Evolutionary conservation across 2,797 vertebrate genomes (phyloP).

Genomic region (Gorsachius magnificus): DNA sequence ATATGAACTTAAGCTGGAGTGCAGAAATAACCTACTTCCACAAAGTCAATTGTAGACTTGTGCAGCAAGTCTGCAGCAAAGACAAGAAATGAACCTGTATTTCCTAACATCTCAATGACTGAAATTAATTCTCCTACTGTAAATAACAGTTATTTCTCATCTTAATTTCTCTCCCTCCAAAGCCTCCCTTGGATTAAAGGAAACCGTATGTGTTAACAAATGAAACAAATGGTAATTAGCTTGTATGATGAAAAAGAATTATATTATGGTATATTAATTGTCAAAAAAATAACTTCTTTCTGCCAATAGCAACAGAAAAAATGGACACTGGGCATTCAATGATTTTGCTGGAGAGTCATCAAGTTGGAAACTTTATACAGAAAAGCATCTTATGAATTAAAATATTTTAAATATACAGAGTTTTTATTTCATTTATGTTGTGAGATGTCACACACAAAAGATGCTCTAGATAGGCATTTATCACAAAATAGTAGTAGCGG

Average conservation of each 20-base stretch:
- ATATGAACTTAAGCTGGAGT: background rate
- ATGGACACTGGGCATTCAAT: background rate
- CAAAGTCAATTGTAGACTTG: background rate
- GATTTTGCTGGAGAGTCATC: background rate
- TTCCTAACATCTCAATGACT: background rate
- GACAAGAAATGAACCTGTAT: background rate
- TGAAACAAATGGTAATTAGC: background rate
- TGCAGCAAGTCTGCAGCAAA: background rate
- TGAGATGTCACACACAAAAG: background rate
- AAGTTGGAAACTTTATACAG: background rate
- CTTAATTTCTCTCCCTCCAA: background rate
- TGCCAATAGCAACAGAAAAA: background rate
- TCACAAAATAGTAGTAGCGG: background rate
- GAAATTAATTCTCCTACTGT: background rate
- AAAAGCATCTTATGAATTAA: background rate
- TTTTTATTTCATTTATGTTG: background rate
- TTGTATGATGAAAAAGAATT: background rate
- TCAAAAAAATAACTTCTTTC: background rate
- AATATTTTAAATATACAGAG: background rate
- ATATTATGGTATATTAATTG: background rate
- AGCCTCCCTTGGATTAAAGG: background rate
- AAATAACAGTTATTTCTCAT: background rate
- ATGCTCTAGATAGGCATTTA: background rate
- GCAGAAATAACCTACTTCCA: background rate
- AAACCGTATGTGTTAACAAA: background rate